Evolutionary conservation across 2,797 vertebrate genomes (phyloP), one percentile per base, ranked within the genome.

Genomic region (Phataginus tetradactyla): DNA sequence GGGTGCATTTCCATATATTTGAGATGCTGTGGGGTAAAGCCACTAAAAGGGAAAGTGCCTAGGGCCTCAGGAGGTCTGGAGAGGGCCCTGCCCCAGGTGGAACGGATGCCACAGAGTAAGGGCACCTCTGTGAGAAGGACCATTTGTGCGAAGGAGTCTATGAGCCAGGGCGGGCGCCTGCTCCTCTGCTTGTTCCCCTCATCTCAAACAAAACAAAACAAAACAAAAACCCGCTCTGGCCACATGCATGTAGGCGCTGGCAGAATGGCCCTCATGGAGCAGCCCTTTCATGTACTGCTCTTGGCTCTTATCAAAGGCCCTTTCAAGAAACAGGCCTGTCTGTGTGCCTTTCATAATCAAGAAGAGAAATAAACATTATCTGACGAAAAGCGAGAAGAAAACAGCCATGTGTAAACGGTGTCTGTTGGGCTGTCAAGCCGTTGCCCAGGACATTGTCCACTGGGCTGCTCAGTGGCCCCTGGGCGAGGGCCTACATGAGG

Each of bases 301-400:
- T 96, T 45, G 85, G 96, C 94, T 96, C 97, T 96, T 98, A 98
- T 95, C 96, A 97, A 97, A 98, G 97, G 88, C 88, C 97, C 94
- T 97, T 98, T 97, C 94, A 90, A 90, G 87, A 95, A 97, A 97
- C 97, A 98, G 88, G 94, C 92, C 77, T 96, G 92, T 71, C 79
- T 97, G 94, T 91, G 94, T 97, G 96, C 94, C 96, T 96, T 96
- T 97, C 92, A 94, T 96, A 97, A 97, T 97, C 96, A 96, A 95
- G 88, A 98, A 97, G 74, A 96, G 94, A 98, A 97, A 97, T 98
- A 98, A 98, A 98, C 96, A 97, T 95, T 96, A 98, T 97, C 92
- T 95, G 94, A 94, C 25, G 25, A 90, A 97, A 96, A 86, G 71
- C 39, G 53, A 97, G 96, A 97, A 91, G 94, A 96, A 96, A 96